Base-by-base conservation (phyloP, 1,140 invertebrate genomes). In the Galleria mellonella region DNA sequence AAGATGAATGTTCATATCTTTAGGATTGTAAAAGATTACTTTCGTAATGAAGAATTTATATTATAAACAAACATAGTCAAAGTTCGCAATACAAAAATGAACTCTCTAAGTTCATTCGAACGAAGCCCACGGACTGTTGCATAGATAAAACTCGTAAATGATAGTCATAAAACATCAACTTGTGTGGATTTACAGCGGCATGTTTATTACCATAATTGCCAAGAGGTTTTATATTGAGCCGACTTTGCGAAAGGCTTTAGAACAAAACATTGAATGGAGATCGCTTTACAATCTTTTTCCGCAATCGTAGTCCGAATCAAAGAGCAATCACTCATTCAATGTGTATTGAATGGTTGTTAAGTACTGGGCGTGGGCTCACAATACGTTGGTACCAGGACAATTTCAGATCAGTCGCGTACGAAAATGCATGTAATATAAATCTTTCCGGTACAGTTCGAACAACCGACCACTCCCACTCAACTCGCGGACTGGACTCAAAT, bases 401-500 rank as follows among this genome's bases (percentile, higher is more conserved):
- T 83, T 84, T 74, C 76, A 83, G 81, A 84, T 84, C 74, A 82
- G 64, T 71, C 64, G 66, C 72, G 74, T 71, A 81, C 74, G 71
- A 75, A 81, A 76, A 72, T 75, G 73, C 70, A 79, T 74, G 81
- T 84, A 83, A 81, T 83, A 83, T 84, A 84, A 84, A 84, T 84
- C 81, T 84, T 84, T 84, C 81, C 78, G 78, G 74, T 77, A 76
- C 76, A 49, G 65, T 67, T 71, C 72, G 73, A 78, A 78, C 73
- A 81, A 77, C 72, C 46, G 37, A 68, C 71, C 78, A 78, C 81
- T 73, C 81, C 81, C 74, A 82, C 81, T 79, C 65, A 55, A 62
- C 67, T 66, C 62, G 66, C 56, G 65, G 69, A 63, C 70, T 62
- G 50, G 48, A 45, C 65, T 67, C 62, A 58, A 72, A 79, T 81